phyloP scores from a whole-genome alignment of 2,797 vertebrate species.

The Pipistrellus kuhlii region DNA sequence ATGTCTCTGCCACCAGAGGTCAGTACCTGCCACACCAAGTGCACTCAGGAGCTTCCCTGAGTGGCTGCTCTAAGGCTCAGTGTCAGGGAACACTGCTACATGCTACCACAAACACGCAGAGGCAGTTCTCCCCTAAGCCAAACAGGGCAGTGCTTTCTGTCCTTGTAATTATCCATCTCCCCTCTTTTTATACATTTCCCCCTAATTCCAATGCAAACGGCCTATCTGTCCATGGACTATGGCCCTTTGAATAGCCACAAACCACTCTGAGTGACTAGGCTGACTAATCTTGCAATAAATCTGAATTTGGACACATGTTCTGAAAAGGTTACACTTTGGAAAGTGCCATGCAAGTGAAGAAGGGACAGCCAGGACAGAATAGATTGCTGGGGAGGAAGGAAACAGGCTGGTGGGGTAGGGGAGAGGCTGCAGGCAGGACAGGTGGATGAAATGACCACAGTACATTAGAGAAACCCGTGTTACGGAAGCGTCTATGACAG shows the following conservation, averaged over 20 bases:
- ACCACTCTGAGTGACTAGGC: background rate
- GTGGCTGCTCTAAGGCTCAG: background rate
- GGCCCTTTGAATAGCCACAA: background rate
- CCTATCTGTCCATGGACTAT: no score
- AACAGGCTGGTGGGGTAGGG: background rate
- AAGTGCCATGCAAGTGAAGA: background rate
- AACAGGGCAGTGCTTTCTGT: background rate
- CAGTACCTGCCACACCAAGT: background rate
- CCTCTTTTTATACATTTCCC: background rate
- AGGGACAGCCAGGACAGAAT: background rate
- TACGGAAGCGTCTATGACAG: background rate
- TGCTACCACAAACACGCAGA: background rate
- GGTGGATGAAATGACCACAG: rapidly evolving
- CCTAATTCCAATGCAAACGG: background rate
- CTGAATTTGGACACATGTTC: background rate
- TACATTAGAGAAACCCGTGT: background rate
- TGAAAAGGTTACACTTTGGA: background rate
- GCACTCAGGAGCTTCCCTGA: background rate
- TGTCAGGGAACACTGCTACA: rapidly evolving
- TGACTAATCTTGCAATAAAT: background rate
- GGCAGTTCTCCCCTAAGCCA: background rate
- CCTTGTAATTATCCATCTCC: no score
- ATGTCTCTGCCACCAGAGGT: slow-evolving; percentile 18
- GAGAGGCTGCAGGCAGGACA: background rate
- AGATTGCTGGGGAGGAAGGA: background rate